Percentiles rank a stretch among this genome's conserved stretches.
Conservation (phyloP, 2,113 vertebrate species). For the Benitochromis conjunctus region DNA sequence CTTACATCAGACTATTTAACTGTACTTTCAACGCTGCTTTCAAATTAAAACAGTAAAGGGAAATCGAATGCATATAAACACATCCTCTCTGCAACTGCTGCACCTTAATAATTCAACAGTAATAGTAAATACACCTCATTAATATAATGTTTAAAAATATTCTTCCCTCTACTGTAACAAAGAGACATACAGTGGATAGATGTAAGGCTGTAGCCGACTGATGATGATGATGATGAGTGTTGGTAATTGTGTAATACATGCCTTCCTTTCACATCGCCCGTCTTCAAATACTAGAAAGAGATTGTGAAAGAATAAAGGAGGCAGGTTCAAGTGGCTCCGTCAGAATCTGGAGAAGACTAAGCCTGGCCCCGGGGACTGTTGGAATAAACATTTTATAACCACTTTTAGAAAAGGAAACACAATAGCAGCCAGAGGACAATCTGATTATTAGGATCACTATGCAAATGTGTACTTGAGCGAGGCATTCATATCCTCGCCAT, state of each 20-base stretch:
- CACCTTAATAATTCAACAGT: background rate
- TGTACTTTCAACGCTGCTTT: background rate
- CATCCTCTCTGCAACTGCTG: background rate
- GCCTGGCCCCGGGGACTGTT: constrained; percentile 41
- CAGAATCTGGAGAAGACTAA: constrained; percentile 30
- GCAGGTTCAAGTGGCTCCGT: constrained; percentile 28
- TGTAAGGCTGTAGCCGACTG: background rate
- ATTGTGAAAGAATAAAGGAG: background rate
- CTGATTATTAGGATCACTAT: constrained; percentile 64
- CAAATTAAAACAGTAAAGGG: background rate
- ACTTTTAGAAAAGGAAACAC: constrained; percentile 60
- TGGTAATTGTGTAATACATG: background rate
- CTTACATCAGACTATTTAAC: constrained; percentile 3
- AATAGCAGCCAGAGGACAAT: constrained; percentile 62
- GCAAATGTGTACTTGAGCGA: constrained; percentile 50
- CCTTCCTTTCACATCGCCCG: background rate
- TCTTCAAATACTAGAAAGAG: background rate
- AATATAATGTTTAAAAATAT: background rate
- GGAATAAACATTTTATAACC: constrained; percentile 51
- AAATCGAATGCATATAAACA: background rate
- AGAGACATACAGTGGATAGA: background rate
- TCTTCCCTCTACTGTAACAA: background rate
- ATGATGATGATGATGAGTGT: background rate
- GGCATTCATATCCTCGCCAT: constrained; percentile 29
- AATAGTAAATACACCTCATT: background rate